Base-by-base conservation (phyloP, 2,888 invertebrate species). In the Phorcus lineatus region DNA sequence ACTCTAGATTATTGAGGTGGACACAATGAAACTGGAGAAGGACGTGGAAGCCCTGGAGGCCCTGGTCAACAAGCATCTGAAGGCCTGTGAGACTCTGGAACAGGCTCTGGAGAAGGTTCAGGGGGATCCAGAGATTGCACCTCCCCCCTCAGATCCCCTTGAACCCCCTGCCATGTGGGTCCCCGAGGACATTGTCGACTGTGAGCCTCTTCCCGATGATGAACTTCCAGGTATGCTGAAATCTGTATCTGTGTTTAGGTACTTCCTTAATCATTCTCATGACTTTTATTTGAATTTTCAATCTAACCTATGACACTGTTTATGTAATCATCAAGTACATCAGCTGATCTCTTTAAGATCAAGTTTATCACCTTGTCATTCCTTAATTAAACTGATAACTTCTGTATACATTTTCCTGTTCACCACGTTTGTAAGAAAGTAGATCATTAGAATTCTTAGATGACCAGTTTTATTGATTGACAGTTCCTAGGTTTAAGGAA, bases 151-250 rank as follows among this genome's bases (percentile, higher is more conserved):
- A 16, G 52, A 17, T 13, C 24, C 74, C 19, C 52, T 53, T 22
- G 74, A 52, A 24, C 24, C 22, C 16, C 40, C 40, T 40, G 52
- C 19, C 22, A 19, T 24, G 16, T 47, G 47, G 74, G 47, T 40
- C 1, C 47, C 47, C 13, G 47, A 47, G 13, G 47, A 47, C 11
- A 47, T 6, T 47, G 74, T 53, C 24, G 24, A 74, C 24, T 52
- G 52, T 74, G 19, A 52, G 28, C 86, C 86, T 78, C 79, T 86
- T 3, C 84, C 85, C 16, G 87, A 86, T 75, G 66, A 70, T 4
- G 83, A 83, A 67, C 57, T 88, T 16, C 88, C 88, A 81, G 86
- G 88, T 88, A 66, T 40, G 52, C 7, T 52, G 17, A 24, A 22
- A 53, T 16, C 24, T 7, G 19, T 53, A 47, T 47, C 47, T 47